Base-by-base conservation (phyloP, 1,140 invertebrate species). In the Chelonus insularis region DNA sequence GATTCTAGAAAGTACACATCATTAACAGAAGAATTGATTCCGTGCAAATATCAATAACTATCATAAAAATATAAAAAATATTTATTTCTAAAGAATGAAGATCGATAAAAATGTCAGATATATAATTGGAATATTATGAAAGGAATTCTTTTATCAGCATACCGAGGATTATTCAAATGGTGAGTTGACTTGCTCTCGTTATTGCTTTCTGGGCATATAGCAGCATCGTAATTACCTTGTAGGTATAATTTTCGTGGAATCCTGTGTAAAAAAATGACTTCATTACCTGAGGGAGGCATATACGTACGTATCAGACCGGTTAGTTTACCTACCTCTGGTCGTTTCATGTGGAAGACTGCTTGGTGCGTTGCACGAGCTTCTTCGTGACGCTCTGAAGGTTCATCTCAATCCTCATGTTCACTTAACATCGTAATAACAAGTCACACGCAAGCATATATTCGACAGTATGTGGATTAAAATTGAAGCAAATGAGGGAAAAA, bases 351-450 rank as follows among this genome's bases (percentile, higher is more conserved):
- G 25, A 29, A 29, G 25, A 29, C 25, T 29, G 25, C 25, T 52
- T 52, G 29, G 29, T 18, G 25, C 34, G 50, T 52, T 52, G 8
- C n/a, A 52, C 16, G 50, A 52, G 25, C 14, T 29, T 12, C 50
- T 16, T 43, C 14, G 12, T 43, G 41, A 43, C 14, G 41, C 12
- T 43, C 39, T 14, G 12, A 21, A 41, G 55, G 55, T 41, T 57
- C 55, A 16, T 50, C 36, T 50, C 34, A 47, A 48, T 58, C 56
- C 41, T 32, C 29, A 58, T 54, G 48, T 60, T 23, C 20, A 16
- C 52, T 50, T 54, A 60, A 60, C 58, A 23, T 60, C 58, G 58
- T 60, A 60, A 60, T 60, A 60, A 60, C 58, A 20, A 60, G 34
- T 60, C 37, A 36, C 58, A 60, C 58, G 58, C 58, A 60, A 60